Percentiles rank a stretch among this genome's conserved stretches.
phyloP scores from a whole-genome alignment of 2,797 vertebrate species.

The Peromyscus melanophrys region DNA sequence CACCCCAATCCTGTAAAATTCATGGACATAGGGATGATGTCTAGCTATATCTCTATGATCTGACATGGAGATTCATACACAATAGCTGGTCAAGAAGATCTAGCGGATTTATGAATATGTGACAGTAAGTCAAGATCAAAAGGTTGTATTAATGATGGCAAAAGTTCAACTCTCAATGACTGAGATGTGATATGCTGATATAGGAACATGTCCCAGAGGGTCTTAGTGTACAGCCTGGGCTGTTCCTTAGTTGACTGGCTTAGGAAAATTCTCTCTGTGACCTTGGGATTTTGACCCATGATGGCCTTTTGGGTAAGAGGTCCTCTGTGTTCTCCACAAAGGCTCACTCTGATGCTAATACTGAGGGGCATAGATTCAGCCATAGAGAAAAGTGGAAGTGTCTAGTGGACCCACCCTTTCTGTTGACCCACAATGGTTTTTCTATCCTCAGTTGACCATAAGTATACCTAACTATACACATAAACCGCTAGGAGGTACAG shows the following conservation, averaged over 20 bases:
- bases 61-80: neutral
- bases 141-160: too few species aligned
- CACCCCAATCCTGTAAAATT: neutral
- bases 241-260: neutral
- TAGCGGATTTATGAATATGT: neutral
- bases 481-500: neutral
- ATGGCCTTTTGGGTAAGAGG: neutral
- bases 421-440: neutral
- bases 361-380: neutral
- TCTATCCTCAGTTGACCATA: neutral
- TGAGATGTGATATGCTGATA: neutral
- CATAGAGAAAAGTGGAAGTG: neutral
- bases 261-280: neutral
- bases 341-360: neutral
- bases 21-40: neutral
- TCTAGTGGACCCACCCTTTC: neutral
- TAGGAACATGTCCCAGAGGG: neutral
- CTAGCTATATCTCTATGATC: neutral
- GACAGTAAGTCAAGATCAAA: neutral
- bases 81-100: neutral
- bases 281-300: neutral
- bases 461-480: neutral
- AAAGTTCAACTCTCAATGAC: neutral
- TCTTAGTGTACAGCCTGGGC: neutral
- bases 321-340: neutral